Percentiles rank a stretch among this genome's conserved stretches.
phyloP scores from a whole-genome alignment of 2,888 invertebrate species.

The Drosophila pseudotakahashii region DNA sequence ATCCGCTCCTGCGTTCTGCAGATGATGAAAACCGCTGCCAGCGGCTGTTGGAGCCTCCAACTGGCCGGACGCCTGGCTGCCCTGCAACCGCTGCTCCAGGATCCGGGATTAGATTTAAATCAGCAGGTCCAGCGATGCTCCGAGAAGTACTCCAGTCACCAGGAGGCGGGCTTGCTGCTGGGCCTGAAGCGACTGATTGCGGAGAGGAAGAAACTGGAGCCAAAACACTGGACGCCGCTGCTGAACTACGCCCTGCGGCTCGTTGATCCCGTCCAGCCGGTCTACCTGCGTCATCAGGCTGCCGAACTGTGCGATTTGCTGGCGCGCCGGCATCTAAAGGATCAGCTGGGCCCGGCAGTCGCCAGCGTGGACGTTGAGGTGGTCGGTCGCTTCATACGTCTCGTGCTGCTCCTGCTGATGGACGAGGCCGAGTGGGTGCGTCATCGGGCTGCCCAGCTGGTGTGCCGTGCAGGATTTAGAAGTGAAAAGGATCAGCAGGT shows the following conservation, averaged over 20 bases:
- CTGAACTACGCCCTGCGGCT: slow-evolving; percentile 71
- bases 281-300: slow-evolving; percentile 76
- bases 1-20: slow-evolving; percentile 17
- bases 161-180: slow-evolving; percentile 74
- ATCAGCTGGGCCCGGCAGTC: slow-evolving; percentile 47
- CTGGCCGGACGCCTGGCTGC: slow-evolving; percentile 69
- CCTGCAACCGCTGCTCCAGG: slow-evolving; percentile 62
- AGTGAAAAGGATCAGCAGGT: too few relatives aligned
- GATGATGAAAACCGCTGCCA: slow-evolving; percentile 20
- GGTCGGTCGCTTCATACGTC: slow-evolving; percentile 67
- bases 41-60: slow-evolving; percentile 57
- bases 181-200: slow-evolving; percentile 71
- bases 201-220: slow-evolving; percentile 46
- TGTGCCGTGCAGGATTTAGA: slow-evolving; percentile 49
- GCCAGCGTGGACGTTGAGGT: slow-evolving; percentile 61
- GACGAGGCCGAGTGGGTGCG: slow-evolving; percentile 81
- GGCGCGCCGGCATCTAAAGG: slow-evolving; percentile 26
- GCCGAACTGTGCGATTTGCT: slow-evolving; percentile 70
- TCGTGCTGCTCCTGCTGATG: slow-evolving; percentile 77
- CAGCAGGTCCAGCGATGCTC: slow-evolving; percentile 64
- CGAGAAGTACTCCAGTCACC: slow-evolving; percentile 37
- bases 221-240: slow-evolving; percentile 56
- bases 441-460: slow-evolving; percentile 68
- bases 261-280: slow-evolving; percentile 65
- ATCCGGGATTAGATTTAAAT: slow-evolving; percentile 47